Evolutionary conservation across 2,888 invertebrate species (phyloP).

Genomic region (Eurois occulta): DNA sequence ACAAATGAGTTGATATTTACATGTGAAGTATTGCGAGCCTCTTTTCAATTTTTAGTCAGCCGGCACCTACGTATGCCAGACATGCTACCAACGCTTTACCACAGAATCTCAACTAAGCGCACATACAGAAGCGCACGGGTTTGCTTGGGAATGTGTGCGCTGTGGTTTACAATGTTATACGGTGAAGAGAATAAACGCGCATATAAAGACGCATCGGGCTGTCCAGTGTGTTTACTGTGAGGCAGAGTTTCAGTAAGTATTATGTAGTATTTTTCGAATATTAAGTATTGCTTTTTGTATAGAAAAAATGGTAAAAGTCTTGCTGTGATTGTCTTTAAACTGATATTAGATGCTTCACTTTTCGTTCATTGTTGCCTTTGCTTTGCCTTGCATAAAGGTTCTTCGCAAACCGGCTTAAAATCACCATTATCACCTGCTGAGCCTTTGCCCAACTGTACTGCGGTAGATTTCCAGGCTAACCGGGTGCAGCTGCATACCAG

Average conservation of each 20-base stretch:
- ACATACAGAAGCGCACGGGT: constrained; percentile 22
- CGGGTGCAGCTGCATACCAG: too few relatives aligned
- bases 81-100: constrained; percentile 30
- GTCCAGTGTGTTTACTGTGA: constrained; percentile 50
- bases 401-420: too few relatives aligned
- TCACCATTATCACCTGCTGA: too few relatives aligned
- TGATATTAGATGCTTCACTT: too few relatives aligned
- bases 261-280: neutral
- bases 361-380: too few relatives aligned
- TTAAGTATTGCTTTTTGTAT: too few relatives aligned
- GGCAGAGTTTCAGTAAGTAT: constrained; percentile 45
- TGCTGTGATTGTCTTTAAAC: too few relatives aligned
- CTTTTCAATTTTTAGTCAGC: constrained; percentile 18
- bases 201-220: constrained; percentile 40
- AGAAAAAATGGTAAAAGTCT: too few relatives aligned
- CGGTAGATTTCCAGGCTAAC: too few relatives aligned
- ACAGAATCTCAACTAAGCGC: neutral
- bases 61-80: constrained; percentile 38
- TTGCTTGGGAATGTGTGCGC: constrained; percentile 34
- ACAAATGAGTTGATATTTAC: neutral
- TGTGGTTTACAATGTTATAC: constrained; percentile 54
- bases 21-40: neutral
- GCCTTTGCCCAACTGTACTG: too few relatives aligned
- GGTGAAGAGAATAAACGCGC: constrained; percentile 39
- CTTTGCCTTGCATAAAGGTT: too few relatives aligned